These are phyloP conservation scores for Lacerta bilineata DNA, from an alignment of 2,797 vertebrate genomes.

Conservation along the genomic window DNA sequence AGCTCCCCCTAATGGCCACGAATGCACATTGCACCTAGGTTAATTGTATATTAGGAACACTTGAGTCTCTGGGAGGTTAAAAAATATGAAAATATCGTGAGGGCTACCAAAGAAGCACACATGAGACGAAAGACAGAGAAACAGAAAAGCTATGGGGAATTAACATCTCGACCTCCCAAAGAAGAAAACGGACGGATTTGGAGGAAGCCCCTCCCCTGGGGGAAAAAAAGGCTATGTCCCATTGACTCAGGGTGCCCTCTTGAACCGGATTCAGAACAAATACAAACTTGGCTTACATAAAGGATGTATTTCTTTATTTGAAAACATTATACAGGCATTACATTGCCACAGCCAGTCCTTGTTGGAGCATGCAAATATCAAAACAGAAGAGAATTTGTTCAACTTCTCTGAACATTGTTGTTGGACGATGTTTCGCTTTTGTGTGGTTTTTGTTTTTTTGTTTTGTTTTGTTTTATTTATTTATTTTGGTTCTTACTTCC, in stretches of 20 bases:
- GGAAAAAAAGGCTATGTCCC: background rate
- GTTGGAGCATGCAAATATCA: constrained; percentile 88
- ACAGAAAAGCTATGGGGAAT: background rate
- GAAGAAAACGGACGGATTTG: background rate
- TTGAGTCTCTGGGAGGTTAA: background rate
- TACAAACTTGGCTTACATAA: constrained; percentile 77
- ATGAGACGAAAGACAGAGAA: background rate
- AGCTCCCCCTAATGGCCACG: background rate
- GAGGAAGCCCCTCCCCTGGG: background rate
- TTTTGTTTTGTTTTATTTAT: no score
- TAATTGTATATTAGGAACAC: constrained; percentile 2
- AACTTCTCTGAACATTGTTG: constrained; percentile 73
- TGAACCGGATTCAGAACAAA: constrained; percentile 17
- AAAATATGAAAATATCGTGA: background rate
- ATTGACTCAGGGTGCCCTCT: background rate
- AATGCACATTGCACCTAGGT: rapidly evolving
- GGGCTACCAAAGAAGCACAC: background rate
- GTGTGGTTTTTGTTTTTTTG: no score
- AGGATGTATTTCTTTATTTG: constrained; percentile 88
- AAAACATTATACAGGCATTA: constrained; percentile 90
- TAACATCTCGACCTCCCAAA: background rate
- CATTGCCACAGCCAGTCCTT: constrained; percentile 88
- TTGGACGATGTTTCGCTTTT: constrained; percentile 65
- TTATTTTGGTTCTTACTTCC: constrained; percentile 81
- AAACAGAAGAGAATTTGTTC: constrained; percentile 80